Evolutionary conservation across 2,888 invertebrate genomes (phyloP).

Genomic region (Eupithecia centaureata): DNA sequence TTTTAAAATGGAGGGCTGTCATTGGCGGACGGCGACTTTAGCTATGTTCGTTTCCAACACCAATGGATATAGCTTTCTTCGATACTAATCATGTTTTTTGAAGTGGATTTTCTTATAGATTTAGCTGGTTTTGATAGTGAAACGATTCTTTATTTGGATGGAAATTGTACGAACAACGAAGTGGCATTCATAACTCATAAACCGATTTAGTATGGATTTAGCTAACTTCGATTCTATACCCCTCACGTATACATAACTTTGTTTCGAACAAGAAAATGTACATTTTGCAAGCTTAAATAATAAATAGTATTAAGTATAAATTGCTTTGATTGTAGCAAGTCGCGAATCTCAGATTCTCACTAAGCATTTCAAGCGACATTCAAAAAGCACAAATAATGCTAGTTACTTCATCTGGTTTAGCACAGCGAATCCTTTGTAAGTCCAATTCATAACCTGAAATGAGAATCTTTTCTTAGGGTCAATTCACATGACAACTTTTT

Average conservation of each 20-base stretch:
- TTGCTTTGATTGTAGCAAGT: not conserved
- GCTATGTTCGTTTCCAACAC: no score
- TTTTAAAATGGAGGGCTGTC: no score
- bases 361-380: not conserved
- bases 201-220: no score
- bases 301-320: not conserved
- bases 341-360: not conserved
- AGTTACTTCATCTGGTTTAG: conserved; percentile 67
- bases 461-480: not conserved
- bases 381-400: conserved; percentile 1
- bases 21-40: no score
- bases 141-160: no score
- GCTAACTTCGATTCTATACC: no score
- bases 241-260: not conserved
- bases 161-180: no score
- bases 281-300: not conserved
- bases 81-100: no score
- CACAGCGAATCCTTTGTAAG: conserved; percentile 67
- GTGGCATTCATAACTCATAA: no score
- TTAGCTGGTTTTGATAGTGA: no score
- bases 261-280: not conserved
- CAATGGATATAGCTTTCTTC: no score
- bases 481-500: not conserved
- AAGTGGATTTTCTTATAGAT: no score
- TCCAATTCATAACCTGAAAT: conserved; percentile 71